These are phyloP conservation scores for Piaya cayana DNA, from an alignment of 2,113 vertebrate species.

Conservation along the genomic window DNA sequence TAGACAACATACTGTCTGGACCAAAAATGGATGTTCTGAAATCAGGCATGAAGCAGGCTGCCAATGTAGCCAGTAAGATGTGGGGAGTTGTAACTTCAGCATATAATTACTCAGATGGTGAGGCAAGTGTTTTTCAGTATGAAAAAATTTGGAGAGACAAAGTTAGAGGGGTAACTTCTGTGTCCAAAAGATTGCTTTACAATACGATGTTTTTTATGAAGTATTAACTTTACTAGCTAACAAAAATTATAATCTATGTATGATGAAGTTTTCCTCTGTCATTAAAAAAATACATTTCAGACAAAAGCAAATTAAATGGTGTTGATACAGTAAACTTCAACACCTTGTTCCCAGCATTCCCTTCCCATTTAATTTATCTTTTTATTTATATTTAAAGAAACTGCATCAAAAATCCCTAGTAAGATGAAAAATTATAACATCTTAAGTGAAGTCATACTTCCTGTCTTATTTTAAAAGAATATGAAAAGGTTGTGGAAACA, in stretches of 20 bases:
- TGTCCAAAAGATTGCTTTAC: not conserved
- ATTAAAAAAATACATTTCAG: not conserved
- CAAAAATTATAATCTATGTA: not conserved
- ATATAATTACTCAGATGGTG: slow-evolving; percentile 91
- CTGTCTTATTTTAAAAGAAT: not conserved
- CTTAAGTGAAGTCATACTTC: not conserved
- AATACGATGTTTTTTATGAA: not conserved
- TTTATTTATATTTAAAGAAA: not conserved
- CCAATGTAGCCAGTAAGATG: slow-evolving; percentile 92
- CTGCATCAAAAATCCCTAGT: not conserved
- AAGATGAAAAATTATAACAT: not conserved
- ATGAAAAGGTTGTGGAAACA: not conserved
- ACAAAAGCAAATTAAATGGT: not conserved
- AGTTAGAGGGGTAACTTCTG: not conserved
- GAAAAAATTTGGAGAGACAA: not conserved
- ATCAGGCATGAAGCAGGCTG: slow-evolving; percentile 94
- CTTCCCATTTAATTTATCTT: not conserved
- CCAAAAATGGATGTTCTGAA: slow-evolving; percentile 95
- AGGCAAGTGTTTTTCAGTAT: slow-evolving; percentile 73
- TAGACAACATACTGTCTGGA: slow-evolving; percentile 91
- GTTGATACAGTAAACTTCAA: not conserved
- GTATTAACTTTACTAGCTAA: not conserved
- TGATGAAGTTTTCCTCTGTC: not conserved
- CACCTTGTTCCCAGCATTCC: not conserved
- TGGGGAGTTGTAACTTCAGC: slow-evolving; percentile 92